These are phyloP conservation scores for Horisme vitalbata DNA, from an alignment of 2,888 invertebrate genomes.

Conservation along the genomic window DNA sequence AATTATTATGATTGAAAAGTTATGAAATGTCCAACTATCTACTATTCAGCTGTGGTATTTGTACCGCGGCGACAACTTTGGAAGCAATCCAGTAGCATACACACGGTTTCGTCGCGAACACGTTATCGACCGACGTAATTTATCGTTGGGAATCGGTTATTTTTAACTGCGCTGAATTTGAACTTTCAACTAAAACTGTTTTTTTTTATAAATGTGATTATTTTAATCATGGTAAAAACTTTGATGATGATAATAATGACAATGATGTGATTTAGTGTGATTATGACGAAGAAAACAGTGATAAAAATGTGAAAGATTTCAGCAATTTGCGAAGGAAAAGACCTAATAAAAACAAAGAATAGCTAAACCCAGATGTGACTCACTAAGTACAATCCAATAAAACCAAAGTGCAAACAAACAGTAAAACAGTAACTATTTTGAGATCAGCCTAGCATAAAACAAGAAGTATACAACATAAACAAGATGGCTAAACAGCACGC, in stretches of 20 bases:
- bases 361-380: conserved; percentile 45
- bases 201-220: background rate
- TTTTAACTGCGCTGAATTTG: conserved; percentile 20
- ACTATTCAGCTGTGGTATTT: conserved; percentile 11
- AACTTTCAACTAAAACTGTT: conserved; percentile 5
- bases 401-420: conserved; percentile 66
- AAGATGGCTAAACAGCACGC: conserved; percentile 77
- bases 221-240: background rate
- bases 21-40: background rate
- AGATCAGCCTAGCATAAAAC: conserved; percentile 61
- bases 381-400: conserved; percentile 53
- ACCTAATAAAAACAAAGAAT: conserved; percentile 32
- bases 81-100: conserved; percentile 72
- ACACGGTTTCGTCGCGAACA: conserved; percentile 53
- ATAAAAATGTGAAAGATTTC: conserved; percentile 10
- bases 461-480: conserved; percentile 64
- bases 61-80: conserved; percentile 74
- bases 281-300: conserved; percentile 4
- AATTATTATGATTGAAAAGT: background rate
- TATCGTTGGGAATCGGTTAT: conserved; percentile 22
- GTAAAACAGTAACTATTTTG: conserved; percentile 66
- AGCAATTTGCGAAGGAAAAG: conserved; percentile 8
- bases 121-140: conserved; percentile 44
- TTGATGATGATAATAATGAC: conserved; percentile 3
- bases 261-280: background rate